Conservation (phyloP, 2,113 vertebrate genomes). For the Chaenogobius annularis region DNA sequence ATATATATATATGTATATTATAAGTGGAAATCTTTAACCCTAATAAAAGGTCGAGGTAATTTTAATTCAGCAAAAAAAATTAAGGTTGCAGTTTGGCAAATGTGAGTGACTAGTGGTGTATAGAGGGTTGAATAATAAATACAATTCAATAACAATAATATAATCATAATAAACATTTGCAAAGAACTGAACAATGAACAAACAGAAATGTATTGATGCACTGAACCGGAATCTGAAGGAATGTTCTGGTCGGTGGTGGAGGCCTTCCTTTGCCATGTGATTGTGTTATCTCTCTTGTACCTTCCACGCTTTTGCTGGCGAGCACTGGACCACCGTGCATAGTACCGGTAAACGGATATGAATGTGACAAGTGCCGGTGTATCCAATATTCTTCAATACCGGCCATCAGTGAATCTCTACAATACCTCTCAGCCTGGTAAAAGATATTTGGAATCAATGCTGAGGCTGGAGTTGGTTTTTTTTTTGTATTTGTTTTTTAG, state of each 20-base stretch:
- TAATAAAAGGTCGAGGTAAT: too few species aligned
- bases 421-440: neutral
- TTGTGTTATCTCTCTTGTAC: neutral
- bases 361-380: slow-evolving; percentile 31
- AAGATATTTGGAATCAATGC: neutral
- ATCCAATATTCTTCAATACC: slow-evolving; percentile 34
- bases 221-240: neutral
- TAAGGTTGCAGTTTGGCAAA: too few species aligned
- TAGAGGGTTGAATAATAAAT: too few species aligned
- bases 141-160: too few species aligned
- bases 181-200: too few species aligned
- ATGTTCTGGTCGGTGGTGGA: neutral
- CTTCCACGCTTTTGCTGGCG: neutral
- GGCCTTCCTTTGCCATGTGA: neutral
- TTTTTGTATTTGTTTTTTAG: too few species aligned
- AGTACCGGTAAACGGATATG: slow-evolving; percentile 38
- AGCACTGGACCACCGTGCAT: slow-evolving; percentile 10
- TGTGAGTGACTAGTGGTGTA: too few species aligned
- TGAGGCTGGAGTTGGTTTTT: neutral
- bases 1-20: too few species aligned
- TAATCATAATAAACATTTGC: too few species aligned
- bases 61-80: too few species aligned
- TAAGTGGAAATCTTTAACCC: too few species aligned
- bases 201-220: too few species aligned
- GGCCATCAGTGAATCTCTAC: neutral